Percentiles rank a stretch among this genome's conserved stretches.
phyloP scores from a whole-genome alignment of 2,113 vertebrate species.

The Prochilodus magdalenae region DNA sequence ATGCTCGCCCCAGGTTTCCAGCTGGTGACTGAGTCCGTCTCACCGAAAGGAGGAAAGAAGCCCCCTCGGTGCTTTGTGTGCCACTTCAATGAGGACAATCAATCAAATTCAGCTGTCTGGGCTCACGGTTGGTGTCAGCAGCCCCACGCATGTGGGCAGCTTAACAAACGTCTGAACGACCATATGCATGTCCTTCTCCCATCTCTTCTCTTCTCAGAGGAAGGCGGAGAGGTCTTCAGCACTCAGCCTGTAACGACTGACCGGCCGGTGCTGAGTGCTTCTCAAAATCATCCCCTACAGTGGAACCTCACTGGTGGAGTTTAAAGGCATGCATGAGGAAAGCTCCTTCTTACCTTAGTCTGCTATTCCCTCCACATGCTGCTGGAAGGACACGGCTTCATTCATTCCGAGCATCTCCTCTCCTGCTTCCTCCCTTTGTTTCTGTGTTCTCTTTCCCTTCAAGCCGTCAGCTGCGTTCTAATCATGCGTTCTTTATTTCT shows the following conservation, averaged over 20 bases:
- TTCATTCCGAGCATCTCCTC: slow-evolving; percentile 74
- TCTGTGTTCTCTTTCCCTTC: slow-evolving; percentile 55
- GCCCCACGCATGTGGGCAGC: slow-evolving; percentile 61
- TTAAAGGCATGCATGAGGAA: slow-evolving; percentile 40
- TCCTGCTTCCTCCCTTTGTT: slow-evolving; percentile 35
- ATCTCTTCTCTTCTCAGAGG: slow-evolving; percentile 14
- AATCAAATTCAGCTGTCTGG: slow-evolving; percentile 64
- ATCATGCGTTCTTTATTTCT: slow-evolving; percentile 74
- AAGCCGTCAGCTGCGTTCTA: slow-evolving; percentile 67
- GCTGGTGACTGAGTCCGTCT: slow-evolving; percentile 25
- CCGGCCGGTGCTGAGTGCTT: background rate
- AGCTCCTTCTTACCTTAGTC: slow-evolving; percentile 82
- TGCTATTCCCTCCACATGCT: slow-evolving; percentile 80
- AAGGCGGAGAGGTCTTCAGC: slow-evolving; percentile 68
- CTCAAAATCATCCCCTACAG: background rate
- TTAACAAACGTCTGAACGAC: slow-evolving; percentile 62
- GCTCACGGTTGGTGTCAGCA: slow-evolving; percentile 53
- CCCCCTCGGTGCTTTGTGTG: slow-evolving; percentile 19
- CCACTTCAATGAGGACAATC: slow-evolving; percentile 69
- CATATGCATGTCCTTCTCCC: background rate
- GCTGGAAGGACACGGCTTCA: slow-evolving; percentile 76
- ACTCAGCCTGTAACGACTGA: slow-evolving; percentile 50
- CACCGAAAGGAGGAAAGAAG: background rate
- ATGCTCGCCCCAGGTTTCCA: slow-evolving; percentile 34
- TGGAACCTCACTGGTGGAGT: background rate